Evolutionary conservation across 2,113 vertebrate species (phyloP).

Genomic region (Sakesphorus luctuosus): DNA sequence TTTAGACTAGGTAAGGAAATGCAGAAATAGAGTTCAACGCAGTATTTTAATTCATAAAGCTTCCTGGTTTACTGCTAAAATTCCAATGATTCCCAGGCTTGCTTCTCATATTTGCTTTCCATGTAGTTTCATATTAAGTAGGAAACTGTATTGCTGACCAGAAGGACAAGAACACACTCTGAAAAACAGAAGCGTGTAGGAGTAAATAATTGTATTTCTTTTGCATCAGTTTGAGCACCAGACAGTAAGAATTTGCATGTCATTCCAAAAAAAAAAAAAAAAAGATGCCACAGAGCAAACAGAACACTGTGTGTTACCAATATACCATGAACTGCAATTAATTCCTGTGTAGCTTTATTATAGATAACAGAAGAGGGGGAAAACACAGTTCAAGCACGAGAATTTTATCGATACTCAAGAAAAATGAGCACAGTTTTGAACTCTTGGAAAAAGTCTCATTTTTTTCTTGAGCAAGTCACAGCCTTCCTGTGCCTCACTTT

Average conservation of each 20-base stretch:
- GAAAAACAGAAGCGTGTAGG: neutral
- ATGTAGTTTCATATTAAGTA: neutral
- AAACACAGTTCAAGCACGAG: neutral
- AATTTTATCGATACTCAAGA: neutral
- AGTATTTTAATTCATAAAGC: neutral
- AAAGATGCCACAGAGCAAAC: neutral
- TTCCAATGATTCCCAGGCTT: neutral
- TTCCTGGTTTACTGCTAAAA: conserved; percentile 19
- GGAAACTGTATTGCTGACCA: neutral
- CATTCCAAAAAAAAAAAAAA: neutral
- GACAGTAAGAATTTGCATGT: neutral
- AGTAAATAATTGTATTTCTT: neutral
- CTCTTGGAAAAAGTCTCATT: neutral
- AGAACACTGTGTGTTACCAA: neutral
- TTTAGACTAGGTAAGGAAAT: neutral
- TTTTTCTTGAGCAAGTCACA: neutral
- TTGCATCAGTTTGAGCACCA: neutral
- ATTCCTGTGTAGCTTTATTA: neutral
- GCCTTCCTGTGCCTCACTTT: neutral
- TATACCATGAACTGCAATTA: neutral
- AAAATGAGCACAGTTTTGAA: neutral
- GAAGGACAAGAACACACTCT: neutral
- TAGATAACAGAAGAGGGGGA: neutral
- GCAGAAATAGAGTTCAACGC: neutral
- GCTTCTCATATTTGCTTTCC: neutral